Evolutionary conservation across 1,140 invertebrate species (phyloP).

Genomic region (Dufourea novaeangliae): DNA sequence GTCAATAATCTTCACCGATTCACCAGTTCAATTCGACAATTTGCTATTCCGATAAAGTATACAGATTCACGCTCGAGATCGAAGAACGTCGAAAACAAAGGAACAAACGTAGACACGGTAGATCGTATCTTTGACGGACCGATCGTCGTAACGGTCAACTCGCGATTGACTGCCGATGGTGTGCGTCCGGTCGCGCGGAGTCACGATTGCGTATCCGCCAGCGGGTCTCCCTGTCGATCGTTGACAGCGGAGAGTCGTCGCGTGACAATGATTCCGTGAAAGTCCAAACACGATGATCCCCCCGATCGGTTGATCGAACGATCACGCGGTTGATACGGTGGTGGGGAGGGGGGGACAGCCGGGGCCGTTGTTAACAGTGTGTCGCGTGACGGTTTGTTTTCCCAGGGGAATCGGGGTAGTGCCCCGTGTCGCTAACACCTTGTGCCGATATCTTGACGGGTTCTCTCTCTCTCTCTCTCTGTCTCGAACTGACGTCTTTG

Average conservation of each 20-base stretch:
- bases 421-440: conserved; percentile 57
- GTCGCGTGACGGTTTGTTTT: conserved; percentile 43
- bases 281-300: conserved; percentile 47
- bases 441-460: conserved; percentile 59
- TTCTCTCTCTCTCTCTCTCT: too few species aligned
- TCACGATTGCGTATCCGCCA: conserved; percentile 12
- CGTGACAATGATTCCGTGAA: conserved; percentile 54
- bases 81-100: too few species aligned
- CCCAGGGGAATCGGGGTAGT: neutral
- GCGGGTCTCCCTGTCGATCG: conserved; percentile 35
- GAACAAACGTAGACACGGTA: too few species aligned
- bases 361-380: conserved; percentile 8
- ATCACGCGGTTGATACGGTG: conserved; percentile 33
- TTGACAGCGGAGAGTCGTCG: conserved; percentile 56
- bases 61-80: too few species aligned
- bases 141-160: neutral
- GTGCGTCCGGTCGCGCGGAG: neutral
- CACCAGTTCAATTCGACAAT: too few species aligned
- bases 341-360: neutral
- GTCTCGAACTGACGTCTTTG: conserved; percentile 63
- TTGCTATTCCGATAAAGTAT: too few species aligned
- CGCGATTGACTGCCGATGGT: conserved; percentile 16
- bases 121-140: neutral
- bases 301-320: conserved; percentile 41
- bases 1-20: too few species aligned